Base-by-base conservation (phyloP, 1,140 invertebrate species). In the Hylyphantes graminicola region DNA sequence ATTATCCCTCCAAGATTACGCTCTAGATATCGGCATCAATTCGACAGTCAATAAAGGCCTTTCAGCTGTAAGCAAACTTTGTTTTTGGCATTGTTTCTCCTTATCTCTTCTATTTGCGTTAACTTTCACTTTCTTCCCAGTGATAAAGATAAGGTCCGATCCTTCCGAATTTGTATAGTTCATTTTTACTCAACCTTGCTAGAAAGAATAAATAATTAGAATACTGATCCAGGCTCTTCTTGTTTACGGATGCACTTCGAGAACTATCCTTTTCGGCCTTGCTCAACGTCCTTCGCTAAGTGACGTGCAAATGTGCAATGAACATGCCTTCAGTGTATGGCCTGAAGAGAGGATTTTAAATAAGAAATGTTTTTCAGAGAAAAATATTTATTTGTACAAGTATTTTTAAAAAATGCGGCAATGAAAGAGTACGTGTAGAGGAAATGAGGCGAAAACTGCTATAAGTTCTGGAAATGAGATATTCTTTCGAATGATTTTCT, bases 191-290 rank as follows among this genome's bases (percentile, higher is more conserved):
- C 53, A 74, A 9, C 70, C 70, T 74, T 74, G 70, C 12, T 54
- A 13, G 10, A 10, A 70, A 70, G 48, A 70, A 70, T 51, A 51
- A 73, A 57, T 35, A 10, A 57, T 74, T 54, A 57, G 63, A 57
- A 54, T 21, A 35, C 53, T 6, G 19, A n/a, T 15, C 53, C 48
- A 70, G 54, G 51, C 17, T 54, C 17, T 55, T 54, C 57, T 57
- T 74, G 70, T 74, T 74, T 54, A 74, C 70, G 53, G 70, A 74
- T 74, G 70, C 53, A 35, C 48, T 50, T 57, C 35, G 15, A 7
- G 13, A 57, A 73, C 5, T 48, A 50, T 10, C 48, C 50, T 70
- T n/a, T 8, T 12, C 70, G 70, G 54, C 70, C 70, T 73, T 73
- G 17, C 17, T 15, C 57, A 7, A n/a, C 48, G 67, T 70, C 67